Conservation (phyloP, 1,140 invertebrate species). For the Anoplolepis gracilipes region DNA sequence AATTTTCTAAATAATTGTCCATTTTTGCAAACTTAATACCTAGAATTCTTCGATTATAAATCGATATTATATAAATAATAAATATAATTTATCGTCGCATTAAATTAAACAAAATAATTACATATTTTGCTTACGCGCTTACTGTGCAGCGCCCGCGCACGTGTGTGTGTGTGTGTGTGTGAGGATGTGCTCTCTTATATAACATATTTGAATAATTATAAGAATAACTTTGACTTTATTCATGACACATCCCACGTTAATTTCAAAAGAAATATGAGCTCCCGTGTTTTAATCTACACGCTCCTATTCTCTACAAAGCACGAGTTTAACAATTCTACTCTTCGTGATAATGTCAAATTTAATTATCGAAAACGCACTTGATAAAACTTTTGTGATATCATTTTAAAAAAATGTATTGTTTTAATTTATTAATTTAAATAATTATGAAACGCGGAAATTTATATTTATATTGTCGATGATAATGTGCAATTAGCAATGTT, state of each 20-base stretch:
- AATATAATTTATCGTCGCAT: too few relatives aligned
- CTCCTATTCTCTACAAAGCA: not conserved
- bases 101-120: too few relatives aligned
- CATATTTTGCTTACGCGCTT: too few relatives aligned
- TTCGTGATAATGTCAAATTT: not conserved
- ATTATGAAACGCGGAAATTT: not conserved
- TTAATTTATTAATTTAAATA: not conserved
- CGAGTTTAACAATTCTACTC: not conserved
- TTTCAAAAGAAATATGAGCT: not conserved
- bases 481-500: not conserved
- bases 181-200: too few relatives aligned
- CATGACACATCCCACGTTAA: conserved; percentile 1
- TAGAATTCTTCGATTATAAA: too few relatives aligned
- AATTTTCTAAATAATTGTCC: too few relatives aligned
- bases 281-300: not conserved
- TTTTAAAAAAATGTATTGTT: not conserved
- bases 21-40: too few relatives aligned
- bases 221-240: conserved; percentile 16
- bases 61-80: too few relatives aligned
- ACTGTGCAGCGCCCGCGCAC: too few relatives aligned
- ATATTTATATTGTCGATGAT: not conserved
- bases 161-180: too few relatives aligned
- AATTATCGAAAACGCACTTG: not conserved
- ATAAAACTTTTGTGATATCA: not conserved
- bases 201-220: not conserved